A percentile compares a stretch with the other conserved stretches of the same genome.
Evolutionary conservation across 2,888 invertebrate genomes (phyloP).

Genomic region (Andrena dorsata): DNA sequence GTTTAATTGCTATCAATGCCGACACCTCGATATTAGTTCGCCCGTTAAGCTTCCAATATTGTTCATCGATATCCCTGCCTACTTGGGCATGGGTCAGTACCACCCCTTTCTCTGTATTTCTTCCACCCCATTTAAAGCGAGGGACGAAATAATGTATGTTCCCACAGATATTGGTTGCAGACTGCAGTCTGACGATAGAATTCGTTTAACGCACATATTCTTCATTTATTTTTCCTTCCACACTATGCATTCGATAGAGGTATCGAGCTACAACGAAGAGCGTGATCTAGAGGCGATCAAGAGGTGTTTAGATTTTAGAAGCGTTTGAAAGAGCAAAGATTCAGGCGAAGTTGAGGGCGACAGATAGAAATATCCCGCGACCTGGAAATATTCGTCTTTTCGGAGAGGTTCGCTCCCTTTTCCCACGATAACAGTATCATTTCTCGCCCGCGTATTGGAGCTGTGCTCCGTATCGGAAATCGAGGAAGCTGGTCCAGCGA

Average conservation of each 20-base stretch:
- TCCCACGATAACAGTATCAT: neutral
- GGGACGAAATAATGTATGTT: constrained; percentile 33
- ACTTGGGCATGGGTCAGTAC: no score
- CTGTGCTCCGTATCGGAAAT: constrained; percentile 7
- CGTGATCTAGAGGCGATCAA: neutral
- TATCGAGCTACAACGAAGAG: constrained; percentile 2
- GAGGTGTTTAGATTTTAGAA: constrained; percentile 11
- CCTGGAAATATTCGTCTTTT: constrained; percentile 10
- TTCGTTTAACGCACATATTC: constrained; percentile 7
- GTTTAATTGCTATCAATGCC: no score
- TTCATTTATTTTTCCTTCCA: neutral
- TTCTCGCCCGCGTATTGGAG: neutral
- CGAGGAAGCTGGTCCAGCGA: constrained; percentile 19
- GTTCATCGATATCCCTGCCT: no score
- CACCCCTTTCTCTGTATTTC: no score
- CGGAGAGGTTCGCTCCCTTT: neutral
- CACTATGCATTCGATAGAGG: neutral
- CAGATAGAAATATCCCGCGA: neutral
- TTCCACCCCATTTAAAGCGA: constrained; percentile 21
- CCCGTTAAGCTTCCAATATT: no score
- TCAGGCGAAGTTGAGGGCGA: constrained; percentile 20
- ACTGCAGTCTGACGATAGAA: constrained; percentile 40
- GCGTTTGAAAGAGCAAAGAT: constrained; percentile 32
- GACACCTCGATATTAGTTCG: no score
- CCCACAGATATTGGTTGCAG: constrained; percentile 32